Base-by-base conservation (phyloP, 2,113 vertebrate species). In the Coptodon bakossiorum region DNA sequence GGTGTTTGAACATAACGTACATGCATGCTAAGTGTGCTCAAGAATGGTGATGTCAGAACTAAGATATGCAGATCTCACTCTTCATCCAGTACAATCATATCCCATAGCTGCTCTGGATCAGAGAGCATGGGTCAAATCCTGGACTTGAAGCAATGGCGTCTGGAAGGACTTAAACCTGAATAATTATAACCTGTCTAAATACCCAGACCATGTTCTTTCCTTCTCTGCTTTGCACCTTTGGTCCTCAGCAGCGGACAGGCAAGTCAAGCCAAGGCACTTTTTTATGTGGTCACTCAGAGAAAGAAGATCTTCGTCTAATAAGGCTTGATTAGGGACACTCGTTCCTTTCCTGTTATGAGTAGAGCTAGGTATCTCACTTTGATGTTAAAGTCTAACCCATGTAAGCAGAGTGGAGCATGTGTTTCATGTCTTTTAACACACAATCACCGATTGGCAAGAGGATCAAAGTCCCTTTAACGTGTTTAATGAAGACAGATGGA, bases 131-230 rank as follows among this genome's bases (percentile, higher is more conserved):
- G 93, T 94, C 90, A 92, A 59, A 63, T 79, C 71, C 57, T 91
- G 91, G 54, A 88, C 81, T 83, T 43, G 86, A 85, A 92, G 85
- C 45, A 63, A 29, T 3, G 3, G 53, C 50, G 83, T 94, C 95
- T 95, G 94, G 93, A 93, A 93, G 36, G 94, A 89, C 86, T 95
- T 94, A 94, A 91, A 36, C 61, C 53, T n/a, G 85, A 90, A 89
- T 94, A 95, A 95, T 95, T 94, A 89, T 90, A 93, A 90, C 88
- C 87, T 91, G 89, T 92, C 89, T 89, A 94, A 95, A 93, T 87
- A 94, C 83, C 54, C 45, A 88, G 57, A 17, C 84, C 84, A 81
- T 90, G 84, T 84, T 82, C 66, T 38, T 81, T 40, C 71, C 76
- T 52, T 52, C 76, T 66, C 48, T 8, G 63, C 59, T 86, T 76